phyloP scores from a whole-genome alignment of 2,113 vertebrate genomes.

The Clinocottus analis region DNA sequence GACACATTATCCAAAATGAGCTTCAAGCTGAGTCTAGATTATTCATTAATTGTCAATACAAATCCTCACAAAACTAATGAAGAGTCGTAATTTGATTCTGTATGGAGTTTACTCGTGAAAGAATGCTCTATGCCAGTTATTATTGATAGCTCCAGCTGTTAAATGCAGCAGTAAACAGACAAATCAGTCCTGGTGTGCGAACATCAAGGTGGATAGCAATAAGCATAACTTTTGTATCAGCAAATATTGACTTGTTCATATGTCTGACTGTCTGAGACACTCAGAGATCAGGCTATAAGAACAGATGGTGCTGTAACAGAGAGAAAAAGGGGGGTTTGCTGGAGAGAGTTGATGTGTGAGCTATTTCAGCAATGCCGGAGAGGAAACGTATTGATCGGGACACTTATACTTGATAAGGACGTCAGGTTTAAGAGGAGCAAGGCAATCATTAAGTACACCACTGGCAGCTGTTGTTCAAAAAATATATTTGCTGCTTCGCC shows the following conservation, averaged over 20 bases:
- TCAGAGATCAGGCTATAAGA: slow-evolving; percentile 61
- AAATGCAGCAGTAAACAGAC: slow-evolving; percentile 24
- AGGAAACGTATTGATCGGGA: slow-evolving; percentile 83
- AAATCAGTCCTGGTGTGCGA: slow-evolving; percentile 34
- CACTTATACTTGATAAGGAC: slow-evolving; percentile 84
- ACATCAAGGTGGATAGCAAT: slow-evolving; percentile 53
- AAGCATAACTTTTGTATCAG: slow-evolving; percentile 63
- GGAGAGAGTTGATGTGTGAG: slow-evolving; percentile 55
- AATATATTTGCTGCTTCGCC: slow-evolving; percentile 74
- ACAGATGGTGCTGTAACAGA: slow-evolving; percentile 63
- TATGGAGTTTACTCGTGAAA: slow-evolving; percentile 15
- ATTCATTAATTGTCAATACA: slow-evolving; percentile 11
- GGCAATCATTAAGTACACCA: slow-evolving; percentile 85
- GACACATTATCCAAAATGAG: slow-evolving; percentile 3
- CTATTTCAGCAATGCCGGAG: slow-evolving; percentile 77
- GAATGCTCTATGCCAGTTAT: slow-evolving; percentile 35
- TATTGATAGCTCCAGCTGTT: slow-evolving; percentile 36
- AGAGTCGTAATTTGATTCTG: slow-evolving; percentile 19
- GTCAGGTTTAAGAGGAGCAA: slow-evolving; percentile 86
- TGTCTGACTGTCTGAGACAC: slow-evolving; percentile 58
- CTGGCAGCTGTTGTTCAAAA: slow-evolving; percentile 87
- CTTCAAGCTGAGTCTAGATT: not conserved
- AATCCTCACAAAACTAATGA: slow-evolving; percentile 14
- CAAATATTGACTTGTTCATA: slow-evolving; percentile 67
- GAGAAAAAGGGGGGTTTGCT: not conserved